These are phyloP conservation scores for Drosophila busckii DNA, from an alignment of 1,140 invertebrate genomes.

Conservation along the genomic window DNA sequence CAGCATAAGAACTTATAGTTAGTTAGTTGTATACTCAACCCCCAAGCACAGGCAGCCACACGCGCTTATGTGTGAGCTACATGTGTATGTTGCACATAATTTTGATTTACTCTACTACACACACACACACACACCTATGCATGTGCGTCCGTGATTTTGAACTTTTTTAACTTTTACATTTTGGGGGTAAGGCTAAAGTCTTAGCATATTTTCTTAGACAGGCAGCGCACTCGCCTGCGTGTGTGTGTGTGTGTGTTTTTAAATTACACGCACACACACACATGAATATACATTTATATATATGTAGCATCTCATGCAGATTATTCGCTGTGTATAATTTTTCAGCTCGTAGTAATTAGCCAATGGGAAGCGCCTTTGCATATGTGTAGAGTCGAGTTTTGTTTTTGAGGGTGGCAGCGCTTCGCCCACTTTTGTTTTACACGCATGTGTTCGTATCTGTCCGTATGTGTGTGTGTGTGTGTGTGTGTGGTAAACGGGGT, in stretches of 20 bases:
- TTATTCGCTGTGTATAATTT: slow-evolving; percentile 49
- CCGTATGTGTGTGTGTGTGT: not conserved
- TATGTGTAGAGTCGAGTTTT: slow-evolving; percentile 42
- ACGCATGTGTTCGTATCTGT: not conserved
- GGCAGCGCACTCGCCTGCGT: slow-evolving; percentile 17
- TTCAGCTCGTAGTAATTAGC: slow-evolving; percentile 60
- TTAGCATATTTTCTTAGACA: slow-evolving; percentile 61
- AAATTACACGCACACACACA: slow-evolving; percentile 36
- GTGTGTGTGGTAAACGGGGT: not conserved
- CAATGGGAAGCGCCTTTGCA: slow-evolving; percentile 69
- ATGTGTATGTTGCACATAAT: slow-evolving; percentile 34
- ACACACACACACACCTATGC: not conserved
- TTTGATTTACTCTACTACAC: slow-evolving; percentile 37
- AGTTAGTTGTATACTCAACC: slow-evolving; percentile 17
- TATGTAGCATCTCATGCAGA: slow-evolving; percentile 46
- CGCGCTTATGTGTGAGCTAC: not conserved
- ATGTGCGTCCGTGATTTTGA: slow-evolving; percentile 25
- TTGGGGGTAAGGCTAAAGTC: slow-evolving; percentile 56
- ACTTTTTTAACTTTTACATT: slow-evolving; percentile 34
- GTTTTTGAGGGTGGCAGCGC: slow-evolving; percentile 13
- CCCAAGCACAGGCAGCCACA: not conserved
- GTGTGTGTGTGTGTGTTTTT: slow-evolving; percentile 22
- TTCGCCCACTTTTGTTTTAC: not conserved
- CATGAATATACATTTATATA: slow-evolving; percentile 18
- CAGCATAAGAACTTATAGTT: slow-evolving; percentile 20